Base-by-base conservation (phyloP, 1,140 invertebrate species). In the Habropoda laboriosa region DNA sequence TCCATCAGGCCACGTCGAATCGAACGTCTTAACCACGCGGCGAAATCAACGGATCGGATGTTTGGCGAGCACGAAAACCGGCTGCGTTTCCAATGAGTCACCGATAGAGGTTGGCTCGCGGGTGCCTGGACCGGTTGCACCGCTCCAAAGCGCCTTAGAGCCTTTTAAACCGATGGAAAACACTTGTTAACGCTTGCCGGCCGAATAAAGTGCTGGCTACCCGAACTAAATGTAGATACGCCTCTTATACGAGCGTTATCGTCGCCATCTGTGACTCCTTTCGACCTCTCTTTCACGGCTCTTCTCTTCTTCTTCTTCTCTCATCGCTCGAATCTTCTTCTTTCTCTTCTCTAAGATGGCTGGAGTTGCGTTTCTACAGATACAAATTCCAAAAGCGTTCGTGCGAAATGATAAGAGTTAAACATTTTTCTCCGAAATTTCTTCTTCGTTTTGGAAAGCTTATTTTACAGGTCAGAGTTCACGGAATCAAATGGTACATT, bases 211-310 rank as follows among this genome's bases (percentile, higher is more conserved):
- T 89, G 89, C 83, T 89, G 88, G 80, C 91, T 91, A 87, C 90
- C 90, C 88, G 79, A 88, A 89, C 87, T 90, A 88, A 91, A 92
- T 91, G 90, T 91, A 91, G 90, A 91, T 91, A 89, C 90, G 89
- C 84, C 90, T 90, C 89, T 91, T 92, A 92, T 92, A 88, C 90
- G 85, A 86, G 86, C 88, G 88, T 68, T 86, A 85, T 86, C 76
- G 76, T 80, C 60, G 66, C 67, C 68, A 80, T 82, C 83, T 86
- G 82, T 61, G 75, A 38, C 78, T 72, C 60, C 71, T 47, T 76
- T 82, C 78, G 66, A 75, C 67, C 64, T 76, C 79, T 57, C 76
- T 55, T 76, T 61, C 27, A 53, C 72, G 13, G 10, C 8, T 42
- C 49, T 57, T 32, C 35, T 7, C 47, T 38, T 7, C 47, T 38